Evolutionary conservation across 2,888 invertebrate genomes (phyloP).

Genomic region (Acholoe squamosa): DNA sequence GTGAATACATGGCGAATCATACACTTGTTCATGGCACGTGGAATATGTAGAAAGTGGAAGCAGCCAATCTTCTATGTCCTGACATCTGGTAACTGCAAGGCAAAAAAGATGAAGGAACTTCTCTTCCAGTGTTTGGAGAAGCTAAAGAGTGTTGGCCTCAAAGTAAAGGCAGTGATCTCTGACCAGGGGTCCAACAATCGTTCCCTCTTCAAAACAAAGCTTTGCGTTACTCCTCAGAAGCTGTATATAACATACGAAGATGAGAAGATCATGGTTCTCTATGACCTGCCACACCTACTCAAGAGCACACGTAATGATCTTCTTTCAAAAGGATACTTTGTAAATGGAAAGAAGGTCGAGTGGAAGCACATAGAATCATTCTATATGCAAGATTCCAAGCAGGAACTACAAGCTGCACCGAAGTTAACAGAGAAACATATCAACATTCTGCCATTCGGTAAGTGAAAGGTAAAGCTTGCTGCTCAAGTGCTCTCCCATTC

Average conservation of each 20-base stretch:
- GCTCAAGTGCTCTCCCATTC: too few species aligned
- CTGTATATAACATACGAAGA: too few species aligned
- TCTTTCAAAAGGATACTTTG: too few species aligned
- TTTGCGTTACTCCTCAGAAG: background rate
- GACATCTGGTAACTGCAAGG: background rate
- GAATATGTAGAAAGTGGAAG: too few species aligned
- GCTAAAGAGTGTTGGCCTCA: background rate
- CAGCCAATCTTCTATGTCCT: background rate
- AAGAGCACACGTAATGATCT: too few species aligned
- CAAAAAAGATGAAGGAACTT: background rate
- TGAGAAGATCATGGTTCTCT: too few species aligned
- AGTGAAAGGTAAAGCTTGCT: too few species aligned
- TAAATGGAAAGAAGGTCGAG: too few species aligned
- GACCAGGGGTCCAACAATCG: background rate
- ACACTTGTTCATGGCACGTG: background rate
- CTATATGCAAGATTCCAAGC: background rate
- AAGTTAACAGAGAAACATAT: background rate
- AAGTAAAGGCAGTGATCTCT: background rate
- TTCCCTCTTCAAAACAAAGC: background rate
- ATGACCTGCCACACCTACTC: too few species aligned
- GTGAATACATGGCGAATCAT: background rate
- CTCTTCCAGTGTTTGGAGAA: background rate
- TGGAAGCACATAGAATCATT: background rate
- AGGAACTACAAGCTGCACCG: background rate
- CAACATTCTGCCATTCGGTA: too few species aligned